phyloP scores from a whole-genome alignment of 2,888 invertebrate species.

The Slavum lentiscoides region DNA sequence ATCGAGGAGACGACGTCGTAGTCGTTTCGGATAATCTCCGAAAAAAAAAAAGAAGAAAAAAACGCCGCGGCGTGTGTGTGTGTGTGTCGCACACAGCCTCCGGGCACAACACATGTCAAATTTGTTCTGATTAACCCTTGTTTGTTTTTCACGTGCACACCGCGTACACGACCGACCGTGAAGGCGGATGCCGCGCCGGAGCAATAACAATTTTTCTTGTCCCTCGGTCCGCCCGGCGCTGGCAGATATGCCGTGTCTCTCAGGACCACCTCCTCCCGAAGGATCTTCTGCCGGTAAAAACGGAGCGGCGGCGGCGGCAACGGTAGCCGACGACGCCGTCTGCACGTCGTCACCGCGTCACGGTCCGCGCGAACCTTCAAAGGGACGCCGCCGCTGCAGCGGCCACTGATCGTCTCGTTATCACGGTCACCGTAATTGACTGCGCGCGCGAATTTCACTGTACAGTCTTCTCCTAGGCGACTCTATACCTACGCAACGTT shows the following conservation, averaged over 20 bases:
- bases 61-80: background rate
- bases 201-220: constrained; percentile 39
- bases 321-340: constrained; percentile 14
- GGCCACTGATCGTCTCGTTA: constrained; percentile 37
- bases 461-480: too few relatives aligned
- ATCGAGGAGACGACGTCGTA: constrained; percentile 7
- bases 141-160: constrained; percentile 22
- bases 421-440: constrained; percentile 28
- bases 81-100: background rate
- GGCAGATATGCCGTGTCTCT: background rate
- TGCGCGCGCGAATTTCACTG: too few relatives aligned
- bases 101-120: constrained; percentile 26
- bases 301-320: too few relatives aligned
- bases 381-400: constrained; percentile 42
- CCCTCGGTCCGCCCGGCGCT: background rate
- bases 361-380: constrained; percentile 39
- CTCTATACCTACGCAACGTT: too few relatives aligned
- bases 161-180: background rate
- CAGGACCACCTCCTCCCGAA: background rate
- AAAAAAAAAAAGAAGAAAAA: too few relatives aligned
- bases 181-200: constrained; percentile 27
- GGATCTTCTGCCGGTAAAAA: too few relatives aligned
- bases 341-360: constrained; percentile 48
- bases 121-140: constrained; percentile 50
- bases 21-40: constrained; percentile 24